A percentile compares a stretch with the other conserved stretches of the same genome.
Conservation (phyloP, 2,113 vertebrate species). For the Sebastes schlegelii region DNA sequence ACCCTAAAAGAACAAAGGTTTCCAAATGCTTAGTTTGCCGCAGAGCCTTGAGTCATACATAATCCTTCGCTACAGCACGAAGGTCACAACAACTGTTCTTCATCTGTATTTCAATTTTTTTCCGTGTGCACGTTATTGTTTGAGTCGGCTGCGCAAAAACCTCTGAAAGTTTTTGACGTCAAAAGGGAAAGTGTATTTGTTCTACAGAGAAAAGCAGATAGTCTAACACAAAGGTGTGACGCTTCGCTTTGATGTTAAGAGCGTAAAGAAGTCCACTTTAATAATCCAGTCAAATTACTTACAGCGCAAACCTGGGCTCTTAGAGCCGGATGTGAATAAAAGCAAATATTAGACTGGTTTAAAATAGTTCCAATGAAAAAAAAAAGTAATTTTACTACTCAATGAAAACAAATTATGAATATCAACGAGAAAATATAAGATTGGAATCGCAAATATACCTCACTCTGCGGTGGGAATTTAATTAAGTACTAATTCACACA, state of each 20-base stretch:
- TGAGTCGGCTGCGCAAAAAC: neutral
- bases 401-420: neutral
- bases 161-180: neutral
- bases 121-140: neutral
- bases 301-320: neutral
- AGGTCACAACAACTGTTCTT: neutral
- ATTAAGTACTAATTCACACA: slow-evolving; percentile 5
- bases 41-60: neutral
- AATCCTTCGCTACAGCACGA: neutral
- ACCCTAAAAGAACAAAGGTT: neutral
- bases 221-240: neutral
- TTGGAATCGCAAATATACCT: neutral
- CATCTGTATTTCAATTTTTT: neutral
- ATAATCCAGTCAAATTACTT: neutral
- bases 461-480: neutral
- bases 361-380: neutral
- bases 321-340: neutral
- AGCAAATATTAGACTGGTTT: neutral
- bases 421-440: neutral
- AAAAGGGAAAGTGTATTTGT: neutral
- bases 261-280: neutral
- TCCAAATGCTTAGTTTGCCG: neutral
- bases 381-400: neutral
- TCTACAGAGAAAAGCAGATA: neutral
- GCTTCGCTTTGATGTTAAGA: slow-evolving; percentile 14